Evolutionary conservation across 2,797 vertebrate genomes (phyloP), one percentile per base, ranked within the genome.

Genomic region (Petrocephalus schoutedeni): DNA sequence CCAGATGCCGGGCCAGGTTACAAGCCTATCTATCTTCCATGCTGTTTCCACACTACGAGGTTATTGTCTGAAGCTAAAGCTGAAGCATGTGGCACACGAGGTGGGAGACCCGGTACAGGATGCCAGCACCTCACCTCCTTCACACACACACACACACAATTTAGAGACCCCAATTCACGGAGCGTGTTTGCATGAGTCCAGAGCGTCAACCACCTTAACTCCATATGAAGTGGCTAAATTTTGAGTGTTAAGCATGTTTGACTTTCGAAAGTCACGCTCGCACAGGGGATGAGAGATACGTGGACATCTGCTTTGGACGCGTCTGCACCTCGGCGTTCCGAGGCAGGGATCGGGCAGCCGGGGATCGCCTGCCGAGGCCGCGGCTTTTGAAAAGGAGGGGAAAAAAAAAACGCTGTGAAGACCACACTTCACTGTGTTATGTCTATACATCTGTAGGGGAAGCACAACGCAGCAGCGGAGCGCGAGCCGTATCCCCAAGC

Each of bases 341-440:
- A 49, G 19, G 74, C 28, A 71, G 86, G 32, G 56, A 19, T 41
- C 41, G 19, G 28, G 8, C 28, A n/a, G 71, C 45, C 28, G 19
- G 32, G n/a, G 28, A 21, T 16, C 23, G 56, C 59, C 80, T 64
- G 41, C 36, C 41, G 83, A 49, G 82, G 82, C 23, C 64, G 85
- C 67, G 88, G 45, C 87, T 64, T 83, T 59, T 61, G 41, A 21
- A 87, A 45, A 32, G 0, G 10, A 84, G 54, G 56, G 45, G 16
- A 12, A 67, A 67, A 67, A 71, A 54, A 56, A 41, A 58, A 32
- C 74, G 23, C n/a, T 58, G 10, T 36, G 54, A 71, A 57, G 4
- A 10, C 80, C 82, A 49, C 84, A 82, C 83, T 88, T 88, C 28
- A 51, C 88, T 71, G 53, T 94, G 92, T 94, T 92, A 92, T 94